These are phyloP conservation scores for Calycopis cecrops DNA, from an alignment of 1,140 invertebrate genomes.

Conservation along the genomic window DNA sequence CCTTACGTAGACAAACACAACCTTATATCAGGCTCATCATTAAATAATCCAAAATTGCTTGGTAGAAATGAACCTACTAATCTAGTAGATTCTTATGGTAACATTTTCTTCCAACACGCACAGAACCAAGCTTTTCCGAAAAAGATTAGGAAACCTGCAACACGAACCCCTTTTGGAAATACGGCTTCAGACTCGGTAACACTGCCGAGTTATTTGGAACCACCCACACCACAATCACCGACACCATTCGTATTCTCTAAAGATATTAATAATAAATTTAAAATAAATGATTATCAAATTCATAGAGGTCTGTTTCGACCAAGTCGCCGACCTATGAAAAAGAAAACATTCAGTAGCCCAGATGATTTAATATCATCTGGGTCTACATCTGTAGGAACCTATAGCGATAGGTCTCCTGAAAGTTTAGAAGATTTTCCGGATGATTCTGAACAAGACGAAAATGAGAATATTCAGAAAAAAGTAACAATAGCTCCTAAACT, in stretches of 20 bases:
- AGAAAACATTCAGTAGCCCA: constrained; percentile 55
- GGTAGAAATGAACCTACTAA: constrained; percentile 47
- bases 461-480: constrained; percentile 31
- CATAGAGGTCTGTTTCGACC: constrained; percentile 56
- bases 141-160: constrained; percentile 57
- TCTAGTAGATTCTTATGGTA: constrained; percentile 61
- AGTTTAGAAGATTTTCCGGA: constrained; percentile 56
- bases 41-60: constrained; percentile 38
- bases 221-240: constrained; percentile 56
- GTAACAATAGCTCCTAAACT: constrained; percentile 54
- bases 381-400: constrained; percentile 51
- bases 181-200: constrained; percentile 42
- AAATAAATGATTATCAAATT: constrained; percentile 42
- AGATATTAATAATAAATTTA: constrained; percentile 47
- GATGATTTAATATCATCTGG: constrained; percentile 63
- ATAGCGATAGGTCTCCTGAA: constrained; percentile 37
- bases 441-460: constrained; percentile 45
- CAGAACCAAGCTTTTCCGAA: constrained; percentile 61
- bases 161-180: constrained; percentile 38
- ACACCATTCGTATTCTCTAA: constrained; percentile 49
- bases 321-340: constrained; percentile 57
- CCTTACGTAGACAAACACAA: constrained; percentile 56
- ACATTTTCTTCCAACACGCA: constrained; percentile 56
- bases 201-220: constrained; percentile 68
- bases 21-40: constrained; percentile 45